Base-by-base conservation (phyloP, 2,888 invertebrate genomes). In the Synergus umbraculus region DNA sequence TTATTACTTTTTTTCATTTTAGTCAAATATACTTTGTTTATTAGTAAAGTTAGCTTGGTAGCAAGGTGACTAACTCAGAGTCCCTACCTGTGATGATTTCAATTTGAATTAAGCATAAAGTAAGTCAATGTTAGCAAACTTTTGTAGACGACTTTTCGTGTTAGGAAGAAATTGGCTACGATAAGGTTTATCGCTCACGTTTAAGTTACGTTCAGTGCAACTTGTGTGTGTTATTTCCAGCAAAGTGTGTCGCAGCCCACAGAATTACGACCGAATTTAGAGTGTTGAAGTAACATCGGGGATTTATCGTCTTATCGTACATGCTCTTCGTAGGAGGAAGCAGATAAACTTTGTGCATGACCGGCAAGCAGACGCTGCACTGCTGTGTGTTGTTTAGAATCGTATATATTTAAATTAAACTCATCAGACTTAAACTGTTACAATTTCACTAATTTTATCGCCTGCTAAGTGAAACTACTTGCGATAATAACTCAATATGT, bases 101-200 rank as follows among this genome's bases (percentile, higher is more conserved):
- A 65, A 66, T 43, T 66, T 66, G n/a, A 43, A 22, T 22, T 22
- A 22, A n/a, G 22, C 65, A 54, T 8, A 43, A 37, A 66, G n/a
- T 18, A 41, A 10, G 13, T 64, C n/a, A 15, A 18, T 66, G 13
- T 66, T 41, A 37, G 43, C 43, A 7, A 43, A 66, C 9, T 66
- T 66, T 66, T 8, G 15, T 15, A 43, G 18, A 66, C 43, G 41
- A 66, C 43, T 66, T 66, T 66, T 66, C 8, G 65, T 10, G 65
- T 43, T 43, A 18, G 65, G 8, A 43, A n/a, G 43, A 66, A 66
- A 66, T 66, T 18, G 29, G 18, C n/a, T 4, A 66, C 18, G 18
- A 43, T 66, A 66, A 66, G 43, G 18, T 67, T 67, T 22, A 22
- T 67, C 10, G 22, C 67, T 46, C 12, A 22, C 67, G 44, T 67